Evolutionary conservation across 1,140 invertebrate species (phyloP).

Genomic region (Drosophila gunungcola): DNA sequence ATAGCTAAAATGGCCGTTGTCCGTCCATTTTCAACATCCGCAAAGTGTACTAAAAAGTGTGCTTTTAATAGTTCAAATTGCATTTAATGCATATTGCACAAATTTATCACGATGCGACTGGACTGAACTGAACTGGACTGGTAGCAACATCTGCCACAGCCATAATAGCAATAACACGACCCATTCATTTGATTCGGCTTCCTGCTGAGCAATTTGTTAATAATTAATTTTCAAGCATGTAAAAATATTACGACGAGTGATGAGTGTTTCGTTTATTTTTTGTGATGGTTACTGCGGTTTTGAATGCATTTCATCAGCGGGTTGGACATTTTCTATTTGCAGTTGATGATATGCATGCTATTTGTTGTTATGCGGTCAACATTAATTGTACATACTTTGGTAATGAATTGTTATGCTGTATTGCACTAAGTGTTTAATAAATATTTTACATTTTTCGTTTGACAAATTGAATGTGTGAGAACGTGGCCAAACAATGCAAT

Average conservation of each 20-base stretch:
- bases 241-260: constrained; percentile 16
- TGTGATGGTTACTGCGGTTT: background rate
- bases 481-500: background rate
- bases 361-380: constrained; percentile 3
- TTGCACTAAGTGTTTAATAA: constrained; percentile 13
- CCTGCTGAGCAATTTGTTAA: constrained; percentile 53
- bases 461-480: background rate
- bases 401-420: constrained; percentile 14
- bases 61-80: constrained; percentile 74
- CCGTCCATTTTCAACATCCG: constrained; percentile 1
- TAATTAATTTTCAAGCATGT: constrained; percentile 39
- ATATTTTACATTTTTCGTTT: constrained; percentile 16
- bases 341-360: background rate
- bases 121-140: constrained; percentile 10
- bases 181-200: constrained; percentile 40
- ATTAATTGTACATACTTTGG: constrained; percentile 3
- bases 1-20: constrained; percentile 38
- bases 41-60: constrained; percentile 50
- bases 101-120: constrained; percentile 33
- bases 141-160: constrained; percentile 21
- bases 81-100: constrained; percentile 68
- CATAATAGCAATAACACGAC: constrained; percentile 29
- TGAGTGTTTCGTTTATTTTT: background rate
- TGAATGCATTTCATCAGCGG: background rate
- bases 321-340: constrained; percentile 3